Percentiles rank a stretch among this genome's conserved stretches.
phyloP scores from a whole-genome alignment of 2,113 vertebrate species.

The Anser brachyrhynchus region DNA sequence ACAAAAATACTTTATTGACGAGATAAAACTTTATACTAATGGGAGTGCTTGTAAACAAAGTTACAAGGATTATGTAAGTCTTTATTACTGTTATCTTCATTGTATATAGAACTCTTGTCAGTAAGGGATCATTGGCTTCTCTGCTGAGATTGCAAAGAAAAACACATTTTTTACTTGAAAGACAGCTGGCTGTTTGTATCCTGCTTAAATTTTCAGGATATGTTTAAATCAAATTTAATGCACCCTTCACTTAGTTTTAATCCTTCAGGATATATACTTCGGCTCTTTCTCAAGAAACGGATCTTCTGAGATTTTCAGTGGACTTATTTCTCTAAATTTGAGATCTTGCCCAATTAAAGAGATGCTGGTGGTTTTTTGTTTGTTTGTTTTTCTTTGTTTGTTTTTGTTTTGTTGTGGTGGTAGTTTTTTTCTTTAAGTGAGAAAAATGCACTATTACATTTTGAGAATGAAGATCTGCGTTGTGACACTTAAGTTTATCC shows the following conservation, averaged over 20 bases:
- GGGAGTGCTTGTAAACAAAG: neutral
- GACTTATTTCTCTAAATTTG: neutral
- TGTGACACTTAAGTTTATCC: neutral
- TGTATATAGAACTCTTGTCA: neutral
- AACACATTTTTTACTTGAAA: neutral
- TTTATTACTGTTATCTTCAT: neutral
- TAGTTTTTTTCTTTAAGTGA: neutral
- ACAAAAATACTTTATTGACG: slow-evolving; percentile 6
- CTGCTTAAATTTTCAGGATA: slow-evolving; percentile 20
- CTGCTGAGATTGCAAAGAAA: neutral
- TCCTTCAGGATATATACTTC: slow-evolving; percentile 58
- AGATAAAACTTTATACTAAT: neutral
- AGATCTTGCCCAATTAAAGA: neutral
- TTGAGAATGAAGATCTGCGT: neutral
- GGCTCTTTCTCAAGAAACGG: slow-evolving; percentile 14
- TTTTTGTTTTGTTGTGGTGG: neutral
- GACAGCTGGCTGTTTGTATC: neutral
- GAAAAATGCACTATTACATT: neutral
- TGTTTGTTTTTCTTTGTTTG: neutral
- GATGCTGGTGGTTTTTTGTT: neutral
- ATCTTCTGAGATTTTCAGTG: slow-evolving; percentile 29
- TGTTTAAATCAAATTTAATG: slow-evolving; percentile 41
- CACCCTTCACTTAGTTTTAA: slow-evolving; percentile 49
- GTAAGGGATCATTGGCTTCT: neutral
- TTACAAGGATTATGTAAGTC: neutral